Percentiles rank a stretch among this genome's conserved stretches.
Conservation (phyloP, 1,140 invertebrate genomes). For the Drosophila bocqueti region DNA sequence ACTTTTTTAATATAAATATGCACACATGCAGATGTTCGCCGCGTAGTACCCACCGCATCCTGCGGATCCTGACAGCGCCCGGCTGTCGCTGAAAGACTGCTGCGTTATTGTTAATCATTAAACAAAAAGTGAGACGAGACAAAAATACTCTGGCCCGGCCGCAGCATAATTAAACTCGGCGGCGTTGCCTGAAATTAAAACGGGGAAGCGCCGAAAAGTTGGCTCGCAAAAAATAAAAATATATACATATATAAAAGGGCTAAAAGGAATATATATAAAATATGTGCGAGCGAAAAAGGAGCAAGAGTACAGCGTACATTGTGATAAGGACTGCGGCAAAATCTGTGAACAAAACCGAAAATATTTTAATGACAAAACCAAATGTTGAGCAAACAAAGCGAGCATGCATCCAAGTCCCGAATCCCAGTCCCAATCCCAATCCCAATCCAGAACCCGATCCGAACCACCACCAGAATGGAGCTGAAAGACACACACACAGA, state of each 20-base stretch:
- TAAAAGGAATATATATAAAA: constrained; percentile 22
- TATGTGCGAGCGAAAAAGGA: constrained; percentile 20
- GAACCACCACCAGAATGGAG: constrained; percentile 19
- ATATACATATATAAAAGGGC: constrained; percentile 3
- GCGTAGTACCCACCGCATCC: constrained; percentile 21
- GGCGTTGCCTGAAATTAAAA: constrained; percentile 57
- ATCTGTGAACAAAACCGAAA: constrained; percentile 79
- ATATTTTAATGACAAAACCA: constrained; percentile 82
- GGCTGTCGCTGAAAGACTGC: constrained; percentile 35
- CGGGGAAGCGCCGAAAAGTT: constrained; percentile 73
- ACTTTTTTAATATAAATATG: constrained; percentile 83
- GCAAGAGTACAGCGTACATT: constrained; percentile 13
- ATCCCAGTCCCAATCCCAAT: constrained; percentile 11
- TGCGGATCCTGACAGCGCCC: constrained; percentile 34
- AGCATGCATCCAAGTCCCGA: constrained; percentile 45
- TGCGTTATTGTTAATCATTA: constrained; percentile 77
- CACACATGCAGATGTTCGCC: constrained; percentile 51
- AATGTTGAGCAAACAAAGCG: constrained; percentile 69
- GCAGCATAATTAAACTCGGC: constrained; percentile 65
- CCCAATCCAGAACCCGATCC: constrained; percentile 18
- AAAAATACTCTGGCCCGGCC: constrained; percentile 35
- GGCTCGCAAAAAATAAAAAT: constrained; percentile 26
- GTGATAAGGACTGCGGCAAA: constrained; percentile 53
- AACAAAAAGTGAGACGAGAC: constrained; percentile 67
- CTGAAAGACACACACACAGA: constrained; percentile 3